Percentiles rank a stretch among this genome's conserved stretches.
Conservation (phyloP, 2,113 vertebrate species). For the Grallaria varia region DNA sequence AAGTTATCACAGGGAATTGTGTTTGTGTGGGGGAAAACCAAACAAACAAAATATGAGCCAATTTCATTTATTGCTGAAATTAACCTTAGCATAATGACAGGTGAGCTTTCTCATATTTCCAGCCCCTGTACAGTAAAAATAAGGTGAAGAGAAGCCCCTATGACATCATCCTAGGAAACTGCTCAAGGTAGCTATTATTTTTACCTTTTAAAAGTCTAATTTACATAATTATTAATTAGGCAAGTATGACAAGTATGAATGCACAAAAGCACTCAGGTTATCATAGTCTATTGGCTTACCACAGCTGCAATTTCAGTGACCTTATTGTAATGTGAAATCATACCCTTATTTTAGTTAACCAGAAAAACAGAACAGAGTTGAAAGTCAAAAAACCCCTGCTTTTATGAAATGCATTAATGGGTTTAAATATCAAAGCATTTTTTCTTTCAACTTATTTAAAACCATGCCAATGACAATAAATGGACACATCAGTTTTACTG, state of each 20-base stretch:
- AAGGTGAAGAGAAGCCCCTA: neutral
- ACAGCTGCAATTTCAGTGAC: neutral
- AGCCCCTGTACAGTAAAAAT: neutral
- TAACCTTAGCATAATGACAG: neutral
- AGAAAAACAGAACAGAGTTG: neutral
- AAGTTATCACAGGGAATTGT: neutral
- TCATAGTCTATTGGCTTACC: neutral
- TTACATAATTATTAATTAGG: neutral
- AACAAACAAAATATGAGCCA: neutral
- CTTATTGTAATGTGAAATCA: neutral
- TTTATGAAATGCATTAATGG: neutral
- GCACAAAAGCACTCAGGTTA: neutral
- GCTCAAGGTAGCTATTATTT: neutral
- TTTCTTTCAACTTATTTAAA: neutral
- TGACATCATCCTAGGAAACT: neutral
- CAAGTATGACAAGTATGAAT: neutral
- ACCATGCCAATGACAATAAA: neutral
- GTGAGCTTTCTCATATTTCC: neutral
- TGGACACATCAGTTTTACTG: neutral
- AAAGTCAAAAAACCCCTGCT: neutral
- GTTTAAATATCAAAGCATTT: neutral
- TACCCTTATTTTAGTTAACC: neutral
- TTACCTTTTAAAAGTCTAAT: neutral
- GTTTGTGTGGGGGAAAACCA: neutral
- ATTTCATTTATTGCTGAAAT: neutral